These are phyloP conservation scores for Neotoma lepida DNA, from an alignment of 2,113 vertebrate genomes.

Conservation along the genomic window DNA sequence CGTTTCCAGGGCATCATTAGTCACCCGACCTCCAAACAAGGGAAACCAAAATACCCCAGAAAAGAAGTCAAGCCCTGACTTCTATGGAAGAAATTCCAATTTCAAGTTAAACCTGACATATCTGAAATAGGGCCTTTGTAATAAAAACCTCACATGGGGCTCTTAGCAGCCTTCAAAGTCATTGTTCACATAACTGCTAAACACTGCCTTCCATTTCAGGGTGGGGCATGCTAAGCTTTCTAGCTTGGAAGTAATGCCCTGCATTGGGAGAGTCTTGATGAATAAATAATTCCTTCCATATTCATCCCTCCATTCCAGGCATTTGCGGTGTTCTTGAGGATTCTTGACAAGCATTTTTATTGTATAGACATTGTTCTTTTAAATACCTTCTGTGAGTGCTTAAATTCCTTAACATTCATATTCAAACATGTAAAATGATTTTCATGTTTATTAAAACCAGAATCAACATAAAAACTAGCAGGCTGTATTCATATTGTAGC, in stretches of 20 bases:
- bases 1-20: constrained; percentile 81
- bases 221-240: constrained; percentile 17
- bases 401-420: constrained; percentile 39
- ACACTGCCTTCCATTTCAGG: constrained; percentile 42
- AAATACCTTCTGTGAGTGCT: neutral
- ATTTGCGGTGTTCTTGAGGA: neutral
- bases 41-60: constrained; percentile 72
- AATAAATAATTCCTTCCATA: constrained; percentile 55
- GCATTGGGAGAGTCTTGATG: neutral
- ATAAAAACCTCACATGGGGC: constrained; percentile 57
- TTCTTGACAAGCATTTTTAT: constrained; percentile 52
- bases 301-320: neutral
- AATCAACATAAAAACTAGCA: constrained; percentile 10
- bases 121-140: constrained; percentile 62
- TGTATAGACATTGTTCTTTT: constrained; percentile 34
- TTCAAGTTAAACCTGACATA: constrained; percentile 63
- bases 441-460: constrained; percentile 58
- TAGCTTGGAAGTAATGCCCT: constrained; percentile 31
- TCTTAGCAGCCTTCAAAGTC: constrained; percentile 59
- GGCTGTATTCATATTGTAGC: neutral
- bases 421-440: constrained; percentile 40
- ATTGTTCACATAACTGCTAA: constrained; percentile 48
- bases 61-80: constrained; percentile 73
- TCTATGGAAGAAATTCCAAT: constrained; percentile 60
- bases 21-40: constrained; percentile 60